Evolutionary conservation across 2,888 invertebrate species (phyloP).

Genomic region (Hypena proboscidalis): DNA sequence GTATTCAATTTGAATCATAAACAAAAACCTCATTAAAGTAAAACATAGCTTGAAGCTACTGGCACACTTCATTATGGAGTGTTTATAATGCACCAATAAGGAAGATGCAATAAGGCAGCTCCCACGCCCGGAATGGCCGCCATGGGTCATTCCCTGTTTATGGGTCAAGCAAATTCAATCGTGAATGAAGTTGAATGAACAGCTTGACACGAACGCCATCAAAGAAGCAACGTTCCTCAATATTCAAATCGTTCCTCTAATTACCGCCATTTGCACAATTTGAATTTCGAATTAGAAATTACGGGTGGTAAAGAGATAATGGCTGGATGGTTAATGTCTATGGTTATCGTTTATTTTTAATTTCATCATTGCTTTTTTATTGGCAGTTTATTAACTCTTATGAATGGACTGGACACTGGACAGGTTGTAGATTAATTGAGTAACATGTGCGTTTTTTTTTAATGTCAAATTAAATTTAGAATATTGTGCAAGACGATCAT

Average conservation of each 20-base stretch:
- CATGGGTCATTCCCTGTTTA: slow-evolving; percentile 36
- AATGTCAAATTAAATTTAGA: too few relatives aligned
- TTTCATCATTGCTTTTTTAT: too few relatives aligned
- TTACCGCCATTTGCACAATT: slow-evolving; percentile 38
- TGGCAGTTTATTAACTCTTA: too few relatives aligned
- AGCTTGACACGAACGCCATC: slow-evolving; percentile 32
- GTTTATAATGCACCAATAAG: slow-evolving; percentile 33
- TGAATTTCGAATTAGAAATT: slow-evolving; percentile 23
- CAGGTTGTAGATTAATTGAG: too few relatives aligned
- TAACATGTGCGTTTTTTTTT: too few relatives aligned
- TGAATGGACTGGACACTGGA: too few relatives aligned
- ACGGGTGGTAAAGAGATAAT: slow-evolving; percentile 16
- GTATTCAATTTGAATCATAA: too few relatives aligned
- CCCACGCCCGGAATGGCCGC: slow-evolving; percentile 36
- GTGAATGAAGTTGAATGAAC: slow-evolving; percentile 33
- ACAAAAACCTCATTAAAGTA: too few relatives aligned
- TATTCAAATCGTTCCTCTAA: slow-evolving; percentile 37
- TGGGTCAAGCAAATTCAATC: slow-evolving; percentile 45
- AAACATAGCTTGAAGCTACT: not conserved
- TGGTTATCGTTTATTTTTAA: not conserved
- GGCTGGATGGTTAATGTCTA: not conserved
- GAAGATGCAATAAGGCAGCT: slow-evolving; percentile 32
- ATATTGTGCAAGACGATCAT: too few relatives aligned
- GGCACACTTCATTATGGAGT: slow-evolving; percentile 4
- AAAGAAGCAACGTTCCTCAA: slow-evolving; percentile 32